Evolutionary conservation across 37 sponge, comb jelly and placozoan genomes (phyloP).

Genomic region (Mnemiopsis leidyi): DNA sequence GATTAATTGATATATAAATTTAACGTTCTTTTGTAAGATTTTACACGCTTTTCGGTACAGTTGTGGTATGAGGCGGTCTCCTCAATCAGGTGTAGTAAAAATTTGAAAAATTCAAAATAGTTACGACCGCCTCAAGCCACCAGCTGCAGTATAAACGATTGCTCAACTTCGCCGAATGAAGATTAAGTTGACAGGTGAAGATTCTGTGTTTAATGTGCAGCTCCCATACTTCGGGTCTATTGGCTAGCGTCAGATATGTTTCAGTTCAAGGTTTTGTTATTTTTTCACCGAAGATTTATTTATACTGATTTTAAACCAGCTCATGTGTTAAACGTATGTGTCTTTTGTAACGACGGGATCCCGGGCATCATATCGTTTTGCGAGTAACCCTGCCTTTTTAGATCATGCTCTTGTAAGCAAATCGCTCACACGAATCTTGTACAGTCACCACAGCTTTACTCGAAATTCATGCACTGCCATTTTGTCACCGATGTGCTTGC

Average conservation of each 20-base stretch:
- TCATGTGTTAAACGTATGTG: not conserved
- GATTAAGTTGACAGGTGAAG: not conserved
- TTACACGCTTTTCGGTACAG: not conserved
- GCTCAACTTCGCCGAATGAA: not conserved
- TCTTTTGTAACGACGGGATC: not conserved
- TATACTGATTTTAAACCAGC: constrained; percentile 21
- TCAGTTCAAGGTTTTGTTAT: constrained; percentile 5
- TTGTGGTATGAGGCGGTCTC: not conserved
- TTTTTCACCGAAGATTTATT: constrained; percentile 37
- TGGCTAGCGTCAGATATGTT: constrained; percentile 31
- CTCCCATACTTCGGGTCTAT: not conserved
- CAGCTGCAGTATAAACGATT: not conserved
- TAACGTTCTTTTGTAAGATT: not conserved
- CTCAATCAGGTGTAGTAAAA: not conserved
- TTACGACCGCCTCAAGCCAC: not conserved
- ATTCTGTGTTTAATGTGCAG: not conserved
- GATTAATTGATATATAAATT: not conserved
- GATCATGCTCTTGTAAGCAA: not conserved
- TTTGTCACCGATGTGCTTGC: no score
- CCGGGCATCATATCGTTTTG: not conserved
- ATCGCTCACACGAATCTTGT: not conserved
- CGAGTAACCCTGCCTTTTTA: not conserved
- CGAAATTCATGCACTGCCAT: no score
- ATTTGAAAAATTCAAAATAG: not conserved
- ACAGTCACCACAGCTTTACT: no score